Base-by-base conservation (phyloP, 2,888 invertebrate species). In the Pammene aurita region DNA sequence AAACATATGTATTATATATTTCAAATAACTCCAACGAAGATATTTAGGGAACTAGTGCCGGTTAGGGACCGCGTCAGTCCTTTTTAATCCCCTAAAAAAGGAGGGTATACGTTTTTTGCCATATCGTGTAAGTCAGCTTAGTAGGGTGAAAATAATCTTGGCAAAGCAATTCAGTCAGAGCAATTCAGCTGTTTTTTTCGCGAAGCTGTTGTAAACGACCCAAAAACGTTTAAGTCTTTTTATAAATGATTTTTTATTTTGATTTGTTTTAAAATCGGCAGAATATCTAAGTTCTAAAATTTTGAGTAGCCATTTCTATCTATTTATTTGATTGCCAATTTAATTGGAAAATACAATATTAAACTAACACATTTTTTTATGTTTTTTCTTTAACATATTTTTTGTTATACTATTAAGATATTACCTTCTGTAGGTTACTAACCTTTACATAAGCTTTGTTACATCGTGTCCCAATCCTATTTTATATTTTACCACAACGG, bases 61-160 rank as follows among this genome's bases (percentile, higher is more conserved):
- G 50, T 52, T 50, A 18, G 18, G 55, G 55, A 34, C 13, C 54
- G 55, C 5, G 35, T 54, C 44, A 18, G 66, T 60, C 67, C 48
- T 41, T 55, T 67, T 48, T 61, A 56, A 48, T 67, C 38, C 48
- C 26, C 26, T 54, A 9, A 35, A 61, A 61, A 60, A 55, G 48
- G 46, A 55, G 41, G 55, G 61, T 55, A 34, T n/a, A 44, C 50
- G 26, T 35, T 66, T 61, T 63, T 35, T 67, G 61, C 67, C 60
- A 61, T 64, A 64, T 63, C 52, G 68, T 58, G 57, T 52, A 52
- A 63, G 68, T 68, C 68, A 68, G 68, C 57, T 68, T 57, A 63
- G 67, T 52, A 13, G 57, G 60, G 50, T 50, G 68, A 63, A 50
- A 63, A 58, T 63, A 58, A 57, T 63, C 44, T 35, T 10, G 7